Percentiles rank a stretch among this genome's conserved stretches.
phyloP scores from a whole-genome alignment of 2,888 invertebrate species.

The Taphrorychus bicolor region DNA sequence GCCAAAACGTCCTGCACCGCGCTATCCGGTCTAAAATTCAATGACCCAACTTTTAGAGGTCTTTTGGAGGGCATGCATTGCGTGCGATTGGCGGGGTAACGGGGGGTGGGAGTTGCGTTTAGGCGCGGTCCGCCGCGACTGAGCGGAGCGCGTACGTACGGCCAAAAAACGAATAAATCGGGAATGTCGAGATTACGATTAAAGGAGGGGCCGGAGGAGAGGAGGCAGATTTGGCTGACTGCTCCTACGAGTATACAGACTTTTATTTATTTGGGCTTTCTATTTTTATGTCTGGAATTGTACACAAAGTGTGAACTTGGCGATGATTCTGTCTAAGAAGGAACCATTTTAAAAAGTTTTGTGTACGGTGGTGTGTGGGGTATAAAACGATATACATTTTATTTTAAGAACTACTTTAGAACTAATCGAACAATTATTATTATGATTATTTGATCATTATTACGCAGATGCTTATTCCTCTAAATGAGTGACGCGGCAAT shows the following conservation, averaged over 20 bases:
- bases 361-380: neutral
- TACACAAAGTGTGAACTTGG: conserved; percentile 4
- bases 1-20: conserved; percentile 36
- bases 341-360: neutral
- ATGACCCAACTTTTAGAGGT: conserved; percentile 62
- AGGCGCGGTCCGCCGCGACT: conserved; percentile 41
- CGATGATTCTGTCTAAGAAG: conserved; percentile 2
- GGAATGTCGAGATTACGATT: conserved; percentile 30
- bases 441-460: no score
- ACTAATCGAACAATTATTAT: no score
- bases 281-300: conserved; percentile 20
- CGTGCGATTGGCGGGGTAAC: conserved; percentile 50
- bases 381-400: no score
- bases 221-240: conserved; percentile 26
- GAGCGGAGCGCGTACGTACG: conserved; percentile 31
- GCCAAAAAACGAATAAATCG: conserved; percentile 34
- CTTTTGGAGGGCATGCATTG: conserved; percentile 61
- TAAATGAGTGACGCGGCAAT: no score
- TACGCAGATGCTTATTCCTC: no score
- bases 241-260: conserved; percentile 16
- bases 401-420: no score
- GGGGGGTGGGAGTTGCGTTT: conserved; percentile 45
- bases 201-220: conserved; percentile 14
- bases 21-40: conserved; percentile 59
- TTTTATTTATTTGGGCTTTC: conserved; percentile 16